Conservation (phyloP, 2,888 invertebrate genomes). For the Zeuzera pyrina region DNA sequence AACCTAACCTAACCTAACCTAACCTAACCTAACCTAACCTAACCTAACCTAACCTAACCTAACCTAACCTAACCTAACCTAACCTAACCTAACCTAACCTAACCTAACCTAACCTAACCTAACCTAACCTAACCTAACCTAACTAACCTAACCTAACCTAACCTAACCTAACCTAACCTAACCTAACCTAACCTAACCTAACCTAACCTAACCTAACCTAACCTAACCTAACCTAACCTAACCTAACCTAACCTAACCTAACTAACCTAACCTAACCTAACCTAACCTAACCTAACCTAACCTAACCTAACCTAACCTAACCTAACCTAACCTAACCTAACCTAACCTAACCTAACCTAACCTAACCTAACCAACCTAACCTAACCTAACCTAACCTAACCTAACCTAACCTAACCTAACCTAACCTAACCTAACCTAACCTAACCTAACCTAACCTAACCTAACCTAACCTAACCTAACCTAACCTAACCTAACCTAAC, state of each 20-base stretch:
- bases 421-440: too few species aligned
- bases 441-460: too few species aligned
- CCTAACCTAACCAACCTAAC: constrained; percentile 1
- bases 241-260: constrained; percentile 12
- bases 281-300: constrained; percentile 7
- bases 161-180: constrained; percentile 12
- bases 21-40: constrained; percentile 10
- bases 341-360: constrained; percentile 2
- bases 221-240: constrained; percentile 11
- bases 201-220: constrained; percentile 10
- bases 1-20: constrained; percentile 9
- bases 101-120: too few species aligned
- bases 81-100: constrained; percentile 10
- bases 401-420: too few species aligned
- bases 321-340: constrained; percentile 7
- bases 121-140: constrained; percentile 13
- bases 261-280: constrained; percentile 11
- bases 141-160: constrained; percentile 10
- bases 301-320: constrained; percentile 3
- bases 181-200: constrained; percentile 12
- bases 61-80: constrained; percentile 7
- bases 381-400: too few species aligned
- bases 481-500: too few species aligned
- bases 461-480: too few species aligned
- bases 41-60: constrained; percentile 6